These are phyloP conservation scores for Calameuta idolon DNA, from an alignment of 2,888 invertebrate genomes.

Conservation along the genomic window DNA sequence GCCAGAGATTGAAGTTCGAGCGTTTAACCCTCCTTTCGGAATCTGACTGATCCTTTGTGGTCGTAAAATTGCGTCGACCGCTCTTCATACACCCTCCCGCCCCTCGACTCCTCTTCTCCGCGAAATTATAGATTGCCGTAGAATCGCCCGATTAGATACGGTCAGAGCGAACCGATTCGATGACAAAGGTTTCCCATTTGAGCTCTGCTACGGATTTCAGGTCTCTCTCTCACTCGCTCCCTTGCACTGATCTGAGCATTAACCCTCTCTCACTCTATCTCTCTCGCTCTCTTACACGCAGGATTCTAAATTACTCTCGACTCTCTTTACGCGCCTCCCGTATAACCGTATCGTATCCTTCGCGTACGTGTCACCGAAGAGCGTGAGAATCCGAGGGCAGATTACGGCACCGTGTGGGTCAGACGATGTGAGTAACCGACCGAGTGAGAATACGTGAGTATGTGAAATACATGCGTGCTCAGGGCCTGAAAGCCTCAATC, in stretches of 20 bases:
- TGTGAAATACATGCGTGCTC: conserved; percentile 47
- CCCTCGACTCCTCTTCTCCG: too few relatives aligned
- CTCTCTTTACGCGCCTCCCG: not conserved
- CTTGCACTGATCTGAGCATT: too few relatives aligned
- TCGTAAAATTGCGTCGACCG: not conserved
- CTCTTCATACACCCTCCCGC: not conserved
- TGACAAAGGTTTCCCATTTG: conserved; percentile 4
- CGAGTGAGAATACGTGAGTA: conserved; percentile 32
- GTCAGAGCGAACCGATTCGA: conserved; percentile 1
- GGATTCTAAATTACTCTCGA: not conserved
- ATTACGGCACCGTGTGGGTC: not conserved
- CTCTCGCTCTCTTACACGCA: not conserved
- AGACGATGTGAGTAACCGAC: not conserved
- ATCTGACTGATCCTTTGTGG: not conserved
- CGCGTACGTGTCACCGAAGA: not conserved
- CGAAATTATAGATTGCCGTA: not conserved
- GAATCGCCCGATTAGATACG: conserved; percentile 1
- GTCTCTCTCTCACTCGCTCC: not conserved
- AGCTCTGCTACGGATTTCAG: not conserved
- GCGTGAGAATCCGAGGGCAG: conserved; percentile 5
- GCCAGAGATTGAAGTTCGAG: not conserved
- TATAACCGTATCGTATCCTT: not conserved
- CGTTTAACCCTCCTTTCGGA: not conserved
- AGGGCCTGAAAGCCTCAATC: conserved; percentile 57
- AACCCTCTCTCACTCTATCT: not conserved